These are phyloP conservation scores for Calidris pygmaea DNA, from an alignment of 2,113 vertebrate genomes.

Conservation along the genomic window DNA sequence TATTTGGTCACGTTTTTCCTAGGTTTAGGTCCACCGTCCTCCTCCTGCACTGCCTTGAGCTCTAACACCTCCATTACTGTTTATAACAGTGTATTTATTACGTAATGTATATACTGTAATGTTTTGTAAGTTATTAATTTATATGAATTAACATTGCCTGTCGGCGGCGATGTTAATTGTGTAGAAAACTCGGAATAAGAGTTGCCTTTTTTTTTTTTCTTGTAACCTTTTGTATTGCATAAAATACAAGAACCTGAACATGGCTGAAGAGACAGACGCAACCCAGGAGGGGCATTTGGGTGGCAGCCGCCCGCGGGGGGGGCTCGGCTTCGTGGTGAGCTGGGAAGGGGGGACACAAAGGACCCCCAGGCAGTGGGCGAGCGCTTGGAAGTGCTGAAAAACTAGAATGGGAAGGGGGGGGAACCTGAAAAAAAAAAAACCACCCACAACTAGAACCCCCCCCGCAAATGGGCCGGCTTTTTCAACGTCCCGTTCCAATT, in stretches of 20 bases:
- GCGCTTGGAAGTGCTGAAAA: constrained; percentile 19
- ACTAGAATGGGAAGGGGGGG: background rate
- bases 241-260: constrained; percentile 72
- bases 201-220: constrained; percentile 83
- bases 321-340: background rate
- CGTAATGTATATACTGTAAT: constrained; percentile 96
- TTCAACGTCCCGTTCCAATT: constrained; percentile 77
- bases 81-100: constrained; percentile 99
- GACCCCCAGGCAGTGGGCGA: background rate
- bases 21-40: constrained; percentile 68
- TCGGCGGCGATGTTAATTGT: constrained; percentile 88
- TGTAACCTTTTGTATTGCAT: constrained; percentile 81
- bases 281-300: constrained; percentile 57
- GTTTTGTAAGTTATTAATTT: constrained; percentile 99
- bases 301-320: background rate
- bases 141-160: constrained; percentile 96
- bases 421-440: background rate
- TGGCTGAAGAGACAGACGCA: constrained; percentile 77
- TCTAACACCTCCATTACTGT: constrained; percentile 93
- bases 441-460: background rate
- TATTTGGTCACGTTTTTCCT: constrained; percentile 7
- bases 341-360: background rate
- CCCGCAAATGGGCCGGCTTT: background rate
- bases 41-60: constrained; percentile 88
- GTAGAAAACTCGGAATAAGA: constrained; percentile 93